Base-by-base conservation (phyloP, 2,888 invertebrate species). In the Dicyrtomina minuta region DNA sequence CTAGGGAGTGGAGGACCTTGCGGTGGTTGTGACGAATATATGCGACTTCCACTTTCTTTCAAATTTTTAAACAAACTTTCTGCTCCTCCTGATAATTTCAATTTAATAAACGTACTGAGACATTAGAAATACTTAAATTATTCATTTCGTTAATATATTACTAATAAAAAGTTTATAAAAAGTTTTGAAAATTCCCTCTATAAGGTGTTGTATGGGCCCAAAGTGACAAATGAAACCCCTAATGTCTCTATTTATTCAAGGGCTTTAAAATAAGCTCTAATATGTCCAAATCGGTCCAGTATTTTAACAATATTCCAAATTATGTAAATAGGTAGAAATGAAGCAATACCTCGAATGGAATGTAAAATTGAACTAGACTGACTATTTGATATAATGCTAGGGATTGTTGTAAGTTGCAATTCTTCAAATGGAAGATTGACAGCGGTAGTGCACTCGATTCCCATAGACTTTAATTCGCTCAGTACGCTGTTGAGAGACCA, bases 61-160 rank as follows among this genome's bases (percentile, higher is more conserved):
- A 77, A 72, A 41, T 77, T 77, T 66, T 77, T 77, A 22, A 77
- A 70, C 44, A 76, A 70, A 70, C 70, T 75, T 20, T 73, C 74
- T 12, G 76, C 77, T 39, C 76, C 76, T 12, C 75, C 76, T 73
- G 55, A 33, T 62, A 3, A 33, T 33, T 33, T 33, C 8, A 33
- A 33, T 5, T 33, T 33, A 33, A 33, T 5, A 33, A 33, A 33
- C n/a, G n/a, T n/a, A n/a, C n/a, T n/a, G n/a, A n/a, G n/a, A n/a
- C n/a, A n/a, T n/a, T n/a, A n/a, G n/a, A n/a, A n/a, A n/a, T n/a
- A 64, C 4, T 59, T 55, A 6, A 39, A 59, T n/a, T 10, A n/a
- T 46, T 20, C 15, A 46, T n/a, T 46, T n/a, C 15, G 46, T 20
- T 46, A 6, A 15, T 15, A 46, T 46, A 46, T 5, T 15, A 46